These are phyloP conservation scores for Gobius niger DNA, from an alignment of 2,113 vertebrate species.

Conservation along the genomic window DNA sequence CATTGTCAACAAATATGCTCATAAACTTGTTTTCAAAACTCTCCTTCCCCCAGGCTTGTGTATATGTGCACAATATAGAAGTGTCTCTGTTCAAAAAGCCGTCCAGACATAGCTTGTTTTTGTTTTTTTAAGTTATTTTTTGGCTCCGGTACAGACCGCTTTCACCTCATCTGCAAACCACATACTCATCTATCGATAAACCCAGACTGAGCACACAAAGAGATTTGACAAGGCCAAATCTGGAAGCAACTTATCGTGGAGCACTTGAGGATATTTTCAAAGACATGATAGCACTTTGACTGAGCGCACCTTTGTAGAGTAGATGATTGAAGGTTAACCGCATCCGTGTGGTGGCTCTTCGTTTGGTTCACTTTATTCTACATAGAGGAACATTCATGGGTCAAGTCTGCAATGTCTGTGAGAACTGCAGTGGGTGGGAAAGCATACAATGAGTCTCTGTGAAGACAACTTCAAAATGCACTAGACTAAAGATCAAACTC, in stretches of 20 bases:
- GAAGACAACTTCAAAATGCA: background rate
- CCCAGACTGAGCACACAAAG: slow-evolving; percentile 34
- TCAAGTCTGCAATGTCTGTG: background rate
- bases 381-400: slow-evolving; percentile 13
- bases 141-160: slow-evolving; percentile 44
- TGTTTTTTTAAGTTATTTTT: slow-evolving; percentile 38
- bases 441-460: background rate
- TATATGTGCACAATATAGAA: background rate
- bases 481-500: slow-evolving; percentile 3
- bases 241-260: background rate
- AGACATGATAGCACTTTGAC: slow-evolving; percentile 16
- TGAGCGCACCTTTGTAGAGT: background rate
- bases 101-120: slow-evolving; percentile 29
- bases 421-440: slow-evolving; percentile 6
- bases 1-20: too few species aligned
- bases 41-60: background rate
- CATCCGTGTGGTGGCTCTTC: background rate
- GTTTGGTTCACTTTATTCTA: slow-evolving; percentile 12
- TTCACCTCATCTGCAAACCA: slow-evolving; percentile 22
- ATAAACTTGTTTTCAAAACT: background rate
- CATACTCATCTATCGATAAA: slow-evolving; percentile 37
- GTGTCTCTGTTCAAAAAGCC: slow-evolving; percentile 1
- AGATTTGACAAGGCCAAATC: background rate
- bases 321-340: background rate
- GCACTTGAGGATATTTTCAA: background rate